Evolutionary conservation across 2,113 vertebrate genomes (phyloP).

Genomic region (Andinoacara biseriatus): DNA sequence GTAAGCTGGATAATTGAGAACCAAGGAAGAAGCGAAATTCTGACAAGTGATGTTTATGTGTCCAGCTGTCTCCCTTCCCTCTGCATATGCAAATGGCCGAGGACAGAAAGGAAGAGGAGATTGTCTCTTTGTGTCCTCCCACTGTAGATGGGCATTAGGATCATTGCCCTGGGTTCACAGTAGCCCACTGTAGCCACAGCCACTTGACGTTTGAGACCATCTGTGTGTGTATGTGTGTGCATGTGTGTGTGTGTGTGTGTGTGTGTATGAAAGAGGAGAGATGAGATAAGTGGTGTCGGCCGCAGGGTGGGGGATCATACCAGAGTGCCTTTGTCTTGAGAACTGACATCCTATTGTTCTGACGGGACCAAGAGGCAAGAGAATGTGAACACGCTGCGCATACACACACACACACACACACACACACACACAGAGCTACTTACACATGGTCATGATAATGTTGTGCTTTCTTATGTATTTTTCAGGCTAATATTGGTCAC

Average conservation of each 20-base stretch:
- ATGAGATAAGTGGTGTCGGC: slow-evolving; percentile 80
- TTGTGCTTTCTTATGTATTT: slow-evolving; percentile 46
- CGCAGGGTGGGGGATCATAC: slow-evolving; percentile 72
- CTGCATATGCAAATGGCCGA: slow-evolving; percentile 49
- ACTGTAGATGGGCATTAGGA: slow-evolving; percentile 50
- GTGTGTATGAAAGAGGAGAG: slow-evolving; percentile 27
- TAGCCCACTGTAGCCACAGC: slow-evolving; percentile 58
- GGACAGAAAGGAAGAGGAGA: slow-evolving; percentile 49
- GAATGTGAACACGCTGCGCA: not conserved
- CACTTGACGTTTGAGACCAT: slow-evolving; percentile 59
- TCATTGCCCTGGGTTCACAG: slow-evolving; percentile 64
- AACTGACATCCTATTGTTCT: slow-evolving; percentile 80
- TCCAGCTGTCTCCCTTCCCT: slow-evolving; percentile 50
- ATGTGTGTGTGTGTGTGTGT: slow-evolving; percentile 2
- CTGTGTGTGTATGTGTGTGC: slow-evolving; percentile 43
- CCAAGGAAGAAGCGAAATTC: not conserved
- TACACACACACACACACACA: slow-evolving; percentile 20
- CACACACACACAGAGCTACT: not conserved
- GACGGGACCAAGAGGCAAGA: slow-evolving; percentile 49
- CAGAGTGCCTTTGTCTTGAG: slow-evolving; percentile 76
- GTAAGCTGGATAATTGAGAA: not conserved
- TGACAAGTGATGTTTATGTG: not conserved
- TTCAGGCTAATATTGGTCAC: slow-evolving; percentile 95
- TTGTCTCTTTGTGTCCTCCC: slow-evolving; percentile 61
- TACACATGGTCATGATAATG: slow-evolving; percentile 4